phyloP scores from a whole-genome alignment of 23 tunicate species.

The Trididemnum clinides region DNA sequence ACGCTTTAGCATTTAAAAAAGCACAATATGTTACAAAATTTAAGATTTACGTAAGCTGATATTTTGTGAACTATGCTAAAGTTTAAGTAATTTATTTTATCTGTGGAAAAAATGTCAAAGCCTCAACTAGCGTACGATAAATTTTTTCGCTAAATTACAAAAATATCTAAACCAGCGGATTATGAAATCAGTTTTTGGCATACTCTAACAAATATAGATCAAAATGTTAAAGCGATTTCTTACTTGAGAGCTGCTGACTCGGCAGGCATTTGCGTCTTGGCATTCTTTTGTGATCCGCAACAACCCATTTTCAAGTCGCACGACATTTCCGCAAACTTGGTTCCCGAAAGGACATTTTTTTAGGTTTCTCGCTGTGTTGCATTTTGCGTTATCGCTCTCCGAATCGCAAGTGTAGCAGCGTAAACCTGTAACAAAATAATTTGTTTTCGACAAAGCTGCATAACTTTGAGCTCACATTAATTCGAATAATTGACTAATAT shows the following conservation, averaged over 20 bases:
- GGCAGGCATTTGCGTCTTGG: constrained; percentile 37
- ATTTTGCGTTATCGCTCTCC: constrained; percentile 24
- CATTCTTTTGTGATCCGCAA: constrained; percentile 56
- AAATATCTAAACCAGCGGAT: neutral
- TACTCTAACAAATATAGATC: neutral
- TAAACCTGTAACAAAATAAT: constrained; percentile 27
- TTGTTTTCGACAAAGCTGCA: no score
- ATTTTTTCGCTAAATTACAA: neutral
- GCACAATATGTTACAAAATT: no score
- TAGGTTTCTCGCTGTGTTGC: constrained; percentile 3
- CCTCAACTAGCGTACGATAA: neutral
- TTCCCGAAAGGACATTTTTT: neutral
- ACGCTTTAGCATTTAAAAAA: no score
- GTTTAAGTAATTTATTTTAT: neutral
- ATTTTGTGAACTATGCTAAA: no score
- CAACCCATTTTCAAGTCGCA: constrained; percentile 57
- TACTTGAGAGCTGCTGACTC: constrained; percentile 39
- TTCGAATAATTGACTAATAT: no score
- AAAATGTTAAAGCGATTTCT: no score
- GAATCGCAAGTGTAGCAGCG: constrained; percentile 52
- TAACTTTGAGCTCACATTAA: no score
- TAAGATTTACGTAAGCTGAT: no score
- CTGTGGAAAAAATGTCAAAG: neutral
- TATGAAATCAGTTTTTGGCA: neutral
- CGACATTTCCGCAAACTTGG: constrained; percentile 42